These are phyloP conservation scores for Dynastes grantii DNA, from an alignment of 2,888 invertebrate genomes.

Conservation along the genomic window DNA sequence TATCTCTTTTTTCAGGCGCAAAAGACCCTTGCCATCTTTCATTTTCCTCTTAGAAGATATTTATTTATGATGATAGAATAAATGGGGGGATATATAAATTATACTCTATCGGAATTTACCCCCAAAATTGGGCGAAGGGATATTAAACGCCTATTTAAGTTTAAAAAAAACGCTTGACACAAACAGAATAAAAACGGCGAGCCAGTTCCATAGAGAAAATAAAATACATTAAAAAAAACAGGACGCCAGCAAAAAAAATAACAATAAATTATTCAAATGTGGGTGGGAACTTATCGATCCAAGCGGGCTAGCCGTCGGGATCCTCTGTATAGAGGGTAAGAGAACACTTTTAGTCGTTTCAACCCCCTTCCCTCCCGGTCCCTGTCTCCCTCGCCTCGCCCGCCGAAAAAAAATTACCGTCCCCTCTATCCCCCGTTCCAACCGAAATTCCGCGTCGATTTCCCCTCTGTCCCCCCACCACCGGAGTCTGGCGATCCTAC, in stretches of 20 bases:
- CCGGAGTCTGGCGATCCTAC: neutral
- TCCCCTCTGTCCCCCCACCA: neutral
- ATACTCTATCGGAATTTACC: too few species aligned
- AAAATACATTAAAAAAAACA: conserved; percentile 6
- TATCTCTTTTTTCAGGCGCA: too few species aligned
- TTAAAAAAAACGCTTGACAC: too few species aligned
- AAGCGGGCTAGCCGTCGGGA: neutral
- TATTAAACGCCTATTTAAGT: too few species aligned
- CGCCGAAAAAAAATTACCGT: conserved; percentile 8
- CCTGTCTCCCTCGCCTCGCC: neutral
- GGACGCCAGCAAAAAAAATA: conserved; percentile 29
- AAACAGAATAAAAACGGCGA: neutral
- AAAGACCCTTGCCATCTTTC: too few species aligned
- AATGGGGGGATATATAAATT: too few species aligned
- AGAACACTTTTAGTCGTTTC: neutral
- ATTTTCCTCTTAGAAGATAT: too few species aligned
- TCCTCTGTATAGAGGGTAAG: conserved; percentile 31
- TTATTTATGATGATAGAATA: too few species aligned
- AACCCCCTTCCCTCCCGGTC: neutral
- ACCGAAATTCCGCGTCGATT: too few species aligned
- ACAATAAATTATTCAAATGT: conserved; percentile 45
- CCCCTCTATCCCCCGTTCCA: neutral
- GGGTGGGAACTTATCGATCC: conserved; percentile 41
- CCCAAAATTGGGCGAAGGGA: too few species aligned
- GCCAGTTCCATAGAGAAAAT: neutral